Base-by-base conservation (phyloP, 30 jellyfish, hydroid and myxozoan genomes). In the Pelagia noctiluca region DNA sequence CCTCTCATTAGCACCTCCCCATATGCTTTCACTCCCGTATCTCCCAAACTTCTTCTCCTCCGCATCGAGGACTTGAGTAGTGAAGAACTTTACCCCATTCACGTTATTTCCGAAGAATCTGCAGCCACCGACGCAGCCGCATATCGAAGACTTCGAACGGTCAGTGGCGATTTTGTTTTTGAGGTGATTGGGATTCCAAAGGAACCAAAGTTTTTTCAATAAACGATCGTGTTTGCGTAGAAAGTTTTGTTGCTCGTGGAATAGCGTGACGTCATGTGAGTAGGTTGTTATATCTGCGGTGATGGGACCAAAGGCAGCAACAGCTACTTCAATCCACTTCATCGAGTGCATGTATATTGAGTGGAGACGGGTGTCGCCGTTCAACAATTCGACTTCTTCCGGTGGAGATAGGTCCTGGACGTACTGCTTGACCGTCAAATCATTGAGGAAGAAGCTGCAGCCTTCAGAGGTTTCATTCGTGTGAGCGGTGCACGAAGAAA, bases 101-200 rank as follows among this genome's bases (percentile, higher is more conserved):
- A 77, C 89, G 52, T 94, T 94, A 52, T 76, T 82, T 29, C 99
- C 99, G 80, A 94, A 94, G 76, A 94, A 94, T 28, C 80, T 52
- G 52, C 97, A 94, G 1, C 99, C 99, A 2, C 99, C 99, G 31
- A 88, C 97, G 47, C 99, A 94, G 29, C 99, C 99, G 71, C 99
- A 94, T 16, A 88, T 94, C 21, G 63, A 76, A 4, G 85, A 53
- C 8, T 85, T 80, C 52, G 91, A 30, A 29, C 99, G 96, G 68
- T 94, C 99, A 2, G 94, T 73, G 2, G 96, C 82, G 5, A 94
- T 73, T 67, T 76, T 88, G 61, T 88, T 64, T 24, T 61, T 54
- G 30, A 94, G 74, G 13, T 85, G 66, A 35, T 71, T 74, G 3
- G 96, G 91, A 0, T 74, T 77, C 99, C 99, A 94, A 28, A 94